Conservation (phyloP, 2,797 vertebrate species). For the Gymnopithys bicolor region DNA sequence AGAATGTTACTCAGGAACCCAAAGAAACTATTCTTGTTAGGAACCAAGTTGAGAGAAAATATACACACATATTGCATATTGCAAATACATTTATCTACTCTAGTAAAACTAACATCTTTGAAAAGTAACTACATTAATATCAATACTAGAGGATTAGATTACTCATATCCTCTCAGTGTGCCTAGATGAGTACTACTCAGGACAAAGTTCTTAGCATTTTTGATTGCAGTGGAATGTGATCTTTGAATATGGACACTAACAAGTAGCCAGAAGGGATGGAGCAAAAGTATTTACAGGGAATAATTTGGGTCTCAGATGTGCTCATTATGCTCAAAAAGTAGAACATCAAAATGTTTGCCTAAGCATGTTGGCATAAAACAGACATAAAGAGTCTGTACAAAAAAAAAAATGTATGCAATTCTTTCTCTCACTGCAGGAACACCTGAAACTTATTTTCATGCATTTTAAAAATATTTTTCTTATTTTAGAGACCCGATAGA, state of each 20-base stretch:
- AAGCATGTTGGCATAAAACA: neutral
- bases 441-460: neutral
- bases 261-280: neutral
- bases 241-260: neutral
- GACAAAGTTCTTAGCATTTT: neutral
- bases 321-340: slow-evolving; percentile 38
- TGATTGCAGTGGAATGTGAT: neutral
- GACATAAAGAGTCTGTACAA: neutral
- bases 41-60: neutral
- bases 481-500: neutral
- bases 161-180: neutral
- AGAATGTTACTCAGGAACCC: neutral
- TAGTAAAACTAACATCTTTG: neutral
- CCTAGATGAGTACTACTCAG: neutral
- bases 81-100: neutral
- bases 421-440: neutral
- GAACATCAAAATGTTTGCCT: slow-evolving; percentile 7
- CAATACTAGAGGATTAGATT: neutral
- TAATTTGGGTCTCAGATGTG: neutral
- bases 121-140: neutral
- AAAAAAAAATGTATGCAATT: neutral
- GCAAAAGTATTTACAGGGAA: slow-evolving; percentile 13
- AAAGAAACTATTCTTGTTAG: neutral
- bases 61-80: neutral
- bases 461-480: neutral